These are phyloP conservation scores for Philereme transversata DNA, from an alignment of 2,888 invertebrate genomes.

Conservation along the genomic window DNA sequence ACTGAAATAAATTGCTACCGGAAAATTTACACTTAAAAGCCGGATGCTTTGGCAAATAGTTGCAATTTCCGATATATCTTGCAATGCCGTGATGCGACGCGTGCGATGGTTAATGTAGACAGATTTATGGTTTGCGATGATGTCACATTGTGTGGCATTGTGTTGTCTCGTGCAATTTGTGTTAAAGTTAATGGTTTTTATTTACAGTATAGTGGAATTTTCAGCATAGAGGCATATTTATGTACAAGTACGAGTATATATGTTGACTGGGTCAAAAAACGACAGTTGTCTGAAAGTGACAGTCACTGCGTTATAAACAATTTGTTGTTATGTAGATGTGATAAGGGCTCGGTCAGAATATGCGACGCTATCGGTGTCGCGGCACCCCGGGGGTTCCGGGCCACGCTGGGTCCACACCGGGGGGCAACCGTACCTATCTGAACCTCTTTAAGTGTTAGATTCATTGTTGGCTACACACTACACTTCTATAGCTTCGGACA, in stretches of 20 bases:
- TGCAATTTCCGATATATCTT: conserved; percentile 77
- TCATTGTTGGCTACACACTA: conserved; percentile 64
- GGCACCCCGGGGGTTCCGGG: conserved; percentile 57
- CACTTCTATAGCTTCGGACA: conserved; percentile 25
- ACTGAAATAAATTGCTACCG: conserved; percentile 76
- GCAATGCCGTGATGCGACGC: conserved; percentile 64
- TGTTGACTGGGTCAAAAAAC: conserved; percentile 5
- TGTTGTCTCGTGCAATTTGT: conserved; percentile 10
- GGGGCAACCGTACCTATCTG: conserved; percentile 48
- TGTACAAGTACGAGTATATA: not conserved
- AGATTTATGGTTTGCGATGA: conserved; percentile 56
- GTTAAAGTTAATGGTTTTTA: conserved; percentile 2
- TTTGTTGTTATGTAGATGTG: conserved; percentile 55
- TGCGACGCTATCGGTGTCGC: conserved; percentile 69
- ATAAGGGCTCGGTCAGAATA: conserved; percentile 54
- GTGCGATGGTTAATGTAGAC: conserved; percentile 38
- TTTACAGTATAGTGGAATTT: not conserved
- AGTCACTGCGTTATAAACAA: conserved; percentile 57
- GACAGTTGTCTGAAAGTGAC: conserved; percentile 44
- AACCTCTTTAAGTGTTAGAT: conserved; percentile 68
- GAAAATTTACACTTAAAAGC: conserved; percentile 83
- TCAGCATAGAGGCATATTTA: conserved; percentile 9
- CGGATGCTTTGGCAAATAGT: conserved; percentile 76
- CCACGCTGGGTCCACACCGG: conserved; percentile 52
- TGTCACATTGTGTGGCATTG: conserved; percentile 34